phyloP scores from a whole-genome alignment of 2,797 vertebrate genomes.

The Phylloscopus collybita region DNA sequence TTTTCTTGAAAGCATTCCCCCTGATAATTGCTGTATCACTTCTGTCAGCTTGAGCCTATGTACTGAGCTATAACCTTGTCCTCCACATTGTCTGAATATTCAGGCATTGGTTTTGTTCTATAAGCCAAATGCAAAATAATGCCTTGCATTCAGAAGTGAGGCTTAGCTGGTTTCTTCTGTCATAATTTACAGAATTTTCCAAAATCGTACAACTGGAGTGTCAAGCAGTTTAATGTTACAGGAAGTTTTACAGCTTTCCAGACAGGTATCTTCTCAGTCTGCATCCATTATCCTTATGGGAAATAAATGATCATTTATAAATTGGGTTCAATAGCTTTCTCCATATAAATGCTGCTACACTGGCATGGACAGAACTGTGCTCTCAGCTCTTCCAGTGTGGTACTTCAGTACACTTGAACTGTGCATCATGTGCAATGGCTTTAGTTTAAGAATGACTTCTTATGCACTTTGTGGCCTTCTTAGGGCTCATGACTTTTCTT shows the following conservation, averaged over 20 bases:
- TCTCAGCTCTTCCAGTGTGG: conserved; percentile 34
- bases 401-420: conserved; percentile 47
- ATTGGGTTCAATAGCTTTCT: conserved; percentile 40
- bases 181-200: neutral
- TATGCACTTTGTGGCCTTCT: conserved; percentile 90
- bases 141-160: neutral
- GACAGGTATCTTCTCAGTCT: neutral
- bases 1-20: conserved; percentile 16
- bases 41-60: neutral
- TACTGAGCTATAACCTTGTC: neutral
- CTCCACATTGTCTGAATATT: neutral
- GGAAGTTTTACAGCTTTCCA: conserved; percentile 33
- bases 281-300: neutral
- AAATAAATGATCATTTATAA: neutral
- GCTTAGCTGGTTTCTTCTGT: neutral
- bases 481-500: conserved; percentile 75
- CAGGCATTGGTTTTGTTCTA: neutral
- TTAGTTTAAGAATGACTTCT: conserved; percentile 76
- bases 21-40: neutral
- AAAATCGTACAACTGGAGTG: neutral
- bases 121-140: neutral
- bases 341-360: conserved; percentile 44
- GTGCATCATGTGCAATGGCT: conserved; percentile 79
- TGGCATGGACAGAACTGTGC: conserved; percentile 35
- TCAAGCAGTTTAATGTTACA: neutral